phyloP scores from a whole-genome alignment of 2,113 vertebrate genomes.

The Zapornia atra region DNA sequence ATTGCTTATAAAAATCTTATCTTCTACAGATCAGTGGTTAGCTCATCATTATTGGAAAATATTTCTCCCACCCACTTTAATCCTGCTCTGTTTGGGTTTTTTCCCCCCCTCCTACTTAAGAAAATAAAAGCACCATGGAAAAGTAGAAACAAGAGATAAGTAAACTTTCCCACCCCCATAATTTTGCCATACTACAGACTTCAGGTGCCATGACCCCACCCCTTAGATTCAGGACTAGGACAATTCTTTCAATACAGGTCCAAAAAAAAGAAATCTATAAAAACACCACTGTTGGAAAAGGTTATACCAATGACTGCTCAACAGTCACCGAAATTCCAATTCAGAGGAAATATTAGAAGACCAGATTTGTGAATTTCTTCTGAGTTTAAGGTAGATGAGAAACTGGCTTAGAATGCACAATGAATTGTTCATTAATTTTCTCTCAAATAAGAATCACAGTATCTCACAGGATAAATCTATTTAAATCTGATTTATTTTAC shows the following conservation, averaged over 20 bases:
- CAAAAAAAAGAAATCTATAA: neutral
- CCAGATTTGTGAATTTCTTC: neutral
- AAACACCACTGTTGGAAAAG: neutral
- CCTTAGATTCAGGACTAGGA: neutral
- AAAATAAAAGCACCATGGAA: neutral
- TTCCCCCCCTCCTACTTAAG: neutral
- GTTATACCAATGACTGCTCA: neutral
- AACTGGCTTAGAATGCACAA: neutral
- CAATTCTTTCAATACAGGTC: neutral
- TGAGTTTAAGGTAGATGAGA: neutral
- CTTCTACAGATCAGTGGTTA: neutral
- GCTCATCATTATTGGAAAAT: neutral
- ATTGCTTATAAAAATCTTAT: constrained; percentile 11
- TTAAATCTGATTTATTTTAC: neutral
- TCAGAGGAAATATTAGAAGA: neutral
- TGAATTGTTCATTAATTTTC: neutral
- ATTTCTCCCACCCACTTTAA: neutral
- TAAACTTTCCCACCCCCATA: neutral
- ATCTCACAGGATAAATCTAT: neutral
- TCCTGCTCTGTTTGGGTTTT: neutral
- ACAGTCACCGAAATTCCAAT: neutral
- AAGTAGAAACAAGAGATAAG: neutral
- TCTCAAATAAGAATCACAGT: neutral
- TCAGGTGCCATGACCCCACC: neutral
- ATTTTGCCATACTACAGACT: neutral